Conservation (phyloP, 2,797 vertebrate genomes). For the Ceyx erithaca region DNA sequence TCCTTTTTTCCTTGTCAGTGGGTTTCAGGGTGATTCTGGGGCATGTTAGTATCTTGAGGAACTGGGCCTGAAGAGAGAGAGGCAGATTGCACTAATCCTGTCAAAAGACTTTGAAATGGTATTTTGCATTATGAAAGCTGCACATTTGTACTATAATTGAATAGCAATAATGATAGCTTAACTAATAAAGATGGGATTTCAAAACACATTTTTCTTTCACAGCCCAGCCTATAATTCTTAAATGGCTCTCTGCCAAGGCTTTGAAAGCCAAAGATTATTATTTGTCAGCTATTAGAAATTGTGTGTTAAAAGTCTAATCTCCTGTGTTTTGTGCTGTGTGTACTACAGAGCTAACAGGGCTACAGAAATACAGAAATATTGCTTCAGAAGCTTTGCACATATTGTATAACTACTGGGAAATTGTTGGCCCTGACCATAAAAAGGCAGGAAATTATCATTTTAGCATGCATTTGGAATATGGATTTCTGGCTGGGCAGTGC, state of each 20-base stretch:
- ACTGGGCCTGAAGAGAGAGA: background rate
- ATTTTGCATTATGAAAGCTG: slow-evolving; percentile 1
- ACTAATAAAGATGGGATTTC: slow-evolving; percentile 27
- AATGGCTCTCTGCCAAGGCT: slow-evolving; percentile 9
- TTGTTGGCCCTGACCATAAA: background rate
- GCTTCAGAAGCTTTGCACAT: background rate
- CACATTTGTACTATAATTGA: background rate
- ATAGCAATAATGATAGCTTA: slow-evolving; percentile 30
- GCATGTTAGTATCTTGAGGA: background rate
- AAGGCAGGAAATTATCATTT: background rate
- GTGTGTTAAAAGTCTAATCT: slow-evolving; percentile 25
- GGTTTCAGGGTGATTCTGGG: background rate
- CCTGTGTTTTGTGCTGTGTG: slow-evolving; percentile 1
- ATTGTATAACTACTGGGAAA: background rate
- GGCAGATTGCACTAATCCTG: background rate
- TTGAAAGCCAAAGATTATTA: slow-evolving; percentile 42
- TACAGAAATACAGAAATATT: background rate
- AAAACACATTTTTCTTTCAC: background rate
- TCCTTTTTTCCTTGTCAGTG: background rate
- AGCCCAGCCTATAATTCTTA: slow-evolving; percentile 41
- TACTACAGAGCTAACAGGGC: background rate
- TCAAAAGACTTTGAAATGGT: background rate
- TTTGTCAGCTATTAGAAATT: slow-evolving; percentile 24
- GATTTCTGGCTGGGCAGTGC: background rate
- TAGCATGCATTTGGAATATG: background rate